Evolutionary conservation across 2,888 invertebrate species (phyloP).

Genomic region (Latrodectus hesperus): DNA sequence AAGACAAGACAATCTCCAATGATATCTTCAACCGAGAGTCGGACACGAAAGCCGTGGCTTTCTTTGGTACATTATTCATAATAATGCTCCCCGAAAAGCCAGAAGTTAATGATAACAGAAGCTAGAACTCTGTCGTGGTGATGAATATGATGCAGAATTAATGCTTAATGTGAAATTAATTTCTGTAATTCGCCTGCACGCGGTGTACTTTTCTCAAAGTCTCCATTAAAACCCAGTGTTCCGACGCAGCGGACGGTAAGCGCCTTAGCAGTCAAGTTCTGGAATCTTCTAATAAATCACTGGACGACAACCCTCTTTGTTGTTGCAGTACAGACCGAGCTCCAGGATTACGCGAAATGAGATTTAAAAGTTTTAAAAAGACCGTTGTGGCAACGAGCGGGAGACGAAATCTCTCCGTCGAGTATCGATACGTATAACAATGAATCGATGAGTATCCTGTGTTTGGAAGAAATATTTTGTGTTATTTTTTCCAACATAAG

Average conservation of each 20-base stretch:
- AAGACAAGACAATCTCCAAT: neutral
- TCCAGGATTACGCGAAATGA: neutral
- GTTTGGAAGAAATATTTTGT: no score
- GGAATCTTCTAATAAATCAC: conserved; percentile 61
- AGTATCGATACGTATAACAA: no score
- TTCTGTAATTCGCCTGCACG: conserved; percentile 36
- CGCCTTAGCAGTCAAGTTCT: conserved; percentile 29
- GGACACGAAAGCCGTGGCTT: neutral
- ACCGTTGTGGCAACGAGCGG: no score
- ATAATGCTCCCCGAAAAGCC: conserved; percentile 11
- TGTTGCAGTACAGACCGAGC: neutral
- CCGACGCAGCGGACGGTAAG: conserved; percentile 12
- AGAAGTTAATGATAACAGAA: conserved; percentile 26
- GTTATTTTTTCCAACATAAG: no score
- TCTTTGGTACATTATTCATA: conserved; percentile 22
- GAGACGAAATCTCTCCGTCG: no score
- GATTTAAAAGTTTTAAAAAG: neutral
- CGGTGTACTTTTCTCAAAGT: conserved; percentile 18
- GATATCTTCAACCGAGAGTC: neutral
- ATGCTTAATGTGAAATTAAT: conserved; percentile 65
- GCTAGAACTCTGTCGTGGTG: conserved; percentile 6
- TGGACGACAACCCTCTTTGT: neutral
- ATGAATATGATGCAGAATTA: conserved; percentile 46
- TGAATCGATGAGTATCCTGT: no score
- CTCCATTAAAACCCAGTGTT: neutral